A percentile compares a stretch with the other conserved stretches of the same genome.
These are phyloP conservation scores for Gastrophryne carolinensis DNA, from an alignment of 2,797 vertebrate species.

Conservation along the genomic window DNA sequence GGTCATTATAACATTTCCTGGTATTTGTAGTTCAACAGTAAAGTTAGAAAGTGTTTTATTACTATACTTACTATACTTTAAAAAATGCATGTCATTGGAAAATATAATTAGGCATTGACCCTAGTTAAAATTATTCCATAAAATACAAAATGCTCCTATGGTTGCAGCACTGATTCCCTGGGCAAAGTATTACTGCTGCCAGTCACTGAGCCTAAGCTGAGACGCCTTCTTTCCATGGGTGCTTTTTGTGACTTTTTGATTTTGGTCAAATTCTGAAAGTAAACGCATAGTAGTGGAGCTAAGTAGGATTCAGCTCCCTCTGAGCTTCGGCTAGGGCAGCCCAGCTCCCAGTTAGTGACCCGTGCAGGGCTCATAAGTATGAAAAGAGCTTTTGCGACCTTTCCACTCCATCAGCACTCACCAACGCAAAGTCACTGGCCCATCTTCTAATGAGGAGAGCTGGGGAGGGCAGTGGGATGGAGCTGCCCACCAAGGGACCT, in stretches of 20 bases:
- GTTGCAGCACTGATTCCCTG: conserved; percentile 21
- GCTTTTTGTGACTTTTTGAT: neutral
- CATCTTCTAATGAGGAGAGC: conserved; percentile 43
- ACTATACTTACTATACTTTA: neutral
- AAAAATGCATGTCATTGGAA: neutral
- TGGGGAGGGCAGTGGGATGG: conserved; percentile 14
- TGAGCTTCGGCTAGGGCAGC: conserved; percentile 7
- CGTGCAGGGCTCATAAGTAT: neutral
- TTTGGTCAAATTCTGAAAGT: conserved; percentile 16
- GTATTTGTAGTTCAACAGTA: no score
- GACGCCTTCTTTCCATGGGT: conserved; percentile 1
- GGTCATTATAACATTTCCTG: no score
- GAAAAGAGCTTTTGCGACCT: conserved; percentile 13
- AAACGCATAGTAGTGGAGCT: conserved; percentile 5
- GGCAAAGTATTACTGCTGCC: neutral
- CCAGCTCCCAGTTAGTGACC: conserved; percentile 32
- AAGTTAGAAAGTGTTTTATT: no score
- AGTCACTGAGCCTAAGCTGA: conserved; percentile 4
- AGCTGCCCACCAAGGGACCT: conserved; percentile 38
- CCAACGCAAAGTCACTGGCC: conserved; percentile 14
- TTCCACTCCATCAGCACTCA: conserved; percentile 5
- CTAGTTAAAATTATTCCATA: neutral
- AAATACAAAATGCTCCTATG: neutral
- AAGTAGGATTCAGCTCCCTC: conserved; percentile 7
- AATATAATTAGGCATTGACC: neutral